Conservation (phyloP, 2,113 vertebrate genomes). For the Melospiza georgiana region DNA sequence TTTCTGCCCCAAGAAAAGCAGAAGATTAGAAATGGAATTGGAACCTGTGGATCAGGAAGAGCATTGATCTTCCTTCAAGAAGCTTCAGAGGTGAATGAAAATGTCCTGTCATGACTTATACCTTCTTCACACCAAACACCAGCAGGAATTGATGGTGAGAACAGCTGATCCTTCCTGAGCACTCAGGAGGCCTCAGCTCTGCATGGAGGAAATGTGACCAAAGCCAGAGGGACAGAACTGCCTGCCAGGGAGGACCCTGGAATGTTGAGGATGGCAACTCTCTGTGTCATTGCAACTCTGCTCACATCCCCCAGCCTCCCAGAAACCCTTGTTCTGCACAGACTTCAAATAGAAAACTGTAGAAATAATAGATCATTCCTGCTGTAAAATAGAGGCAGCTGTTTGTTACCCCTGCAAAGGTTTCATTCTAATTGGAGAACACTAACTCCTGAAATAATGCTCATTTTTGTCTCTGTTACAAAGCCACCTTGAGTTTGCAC, state of each 20-base stretch:
- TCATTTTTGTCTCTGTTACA: slow-evolving; percentile 17
- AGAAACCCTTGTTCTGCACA: not conserved
- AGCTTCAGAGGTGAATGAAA: not conserved
- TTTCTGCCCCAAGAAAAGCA: not conserved
- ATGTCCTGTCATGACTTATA: not conserved
- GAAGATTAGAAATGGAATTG: not conserved
- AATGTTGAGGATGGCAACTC: not conserved
- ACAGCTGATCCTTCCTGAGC: not conserved
- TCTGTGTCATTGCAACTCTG: not conserved
- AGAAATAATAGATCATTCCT: not conserved
- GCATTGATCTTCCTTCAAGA: not conserved
- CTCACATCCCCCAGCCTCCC: not conserved
- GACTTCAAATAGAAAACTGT: not conserved
- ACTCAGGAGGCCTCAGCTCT: not conserved
- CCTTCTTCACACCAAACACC: not conserved
- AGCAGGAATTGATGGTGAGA: not conserved
- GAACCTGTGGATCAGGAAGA: not conserved
- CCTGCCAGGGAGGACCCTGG: not conserved
- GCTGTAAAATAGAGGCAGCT: not conserved
- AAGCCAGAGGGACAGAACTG: not conserved
- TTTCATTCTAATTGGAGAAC: slow-evolving; percentile 23
- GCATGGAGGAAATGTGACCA: not conserved
- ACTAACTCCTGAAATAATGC: not conserved
- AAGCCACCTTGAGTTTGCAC: slow-evolving; percentile 16
- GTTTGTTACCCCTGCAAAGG: not conserved